Percentiles rank a stretch among this genome's conserved stretches.
Evolutionary conservation across 2,113 vertebrate genomes (phyloP).

Genomic region (Orientallactaga bullata): DNA sequence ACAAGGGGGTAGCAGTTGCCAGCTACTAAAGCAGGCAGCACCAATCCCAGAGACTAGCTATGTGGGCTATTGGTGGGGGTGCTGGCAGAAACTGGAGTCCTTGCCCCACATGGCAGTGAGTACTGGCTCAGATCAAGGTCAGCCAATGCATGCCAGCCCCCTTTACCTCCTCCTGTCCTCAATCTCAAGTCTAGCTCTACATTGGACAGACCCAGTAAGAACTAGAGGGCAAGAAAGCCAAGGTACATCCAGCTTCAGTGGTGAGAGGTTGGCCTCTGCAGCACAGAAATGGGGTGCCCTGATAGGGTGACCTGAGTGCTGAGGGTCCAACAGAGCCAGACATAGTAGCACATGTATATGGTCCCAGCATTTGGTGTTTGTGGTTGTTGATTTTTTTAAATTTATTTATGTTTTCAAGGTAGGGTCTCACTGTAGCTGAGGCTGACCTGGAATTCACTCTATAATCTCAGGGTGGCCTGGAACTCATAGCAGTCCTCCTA

Average conservation of each 20-base stretch:
- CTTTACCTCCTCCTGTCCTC: background rate
- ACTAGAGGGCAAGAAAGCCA: background rate
- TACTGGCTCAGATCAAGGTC: background rate
- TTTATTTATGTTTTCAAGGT: background rate
- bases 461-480: background rate
- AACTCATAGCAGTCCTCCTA: background rate
- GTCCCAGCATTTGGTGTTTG: background rate
- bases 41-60: too few species aligned
- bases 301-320: too few species aligned
- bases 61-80: background rate
- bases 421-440: background rate
- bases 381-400: too few species aligned
- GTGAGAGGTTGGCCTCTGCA: background rate
- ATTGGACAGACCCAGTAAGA: background rate
- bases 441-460: background rate
- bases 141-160: too few species aligned
- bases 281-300: background rate
- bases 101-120: background rate
- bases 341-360: background rate
- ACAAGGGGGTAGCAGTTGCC: background rate
- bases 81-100: background rate
- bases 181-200: background rate
- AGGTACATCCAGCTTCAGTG: background rate
- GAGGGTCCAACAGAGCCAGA: background rate
- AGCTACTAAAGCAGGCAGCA: background rate